Percentiles rank a stretch among this genome's conserved stretches.
These are phyloP conservation scores for Mythimna vitellina DNA, from an alignment of 2,888 invertebrate genomes.

Conservation along the genomic window DNA sequence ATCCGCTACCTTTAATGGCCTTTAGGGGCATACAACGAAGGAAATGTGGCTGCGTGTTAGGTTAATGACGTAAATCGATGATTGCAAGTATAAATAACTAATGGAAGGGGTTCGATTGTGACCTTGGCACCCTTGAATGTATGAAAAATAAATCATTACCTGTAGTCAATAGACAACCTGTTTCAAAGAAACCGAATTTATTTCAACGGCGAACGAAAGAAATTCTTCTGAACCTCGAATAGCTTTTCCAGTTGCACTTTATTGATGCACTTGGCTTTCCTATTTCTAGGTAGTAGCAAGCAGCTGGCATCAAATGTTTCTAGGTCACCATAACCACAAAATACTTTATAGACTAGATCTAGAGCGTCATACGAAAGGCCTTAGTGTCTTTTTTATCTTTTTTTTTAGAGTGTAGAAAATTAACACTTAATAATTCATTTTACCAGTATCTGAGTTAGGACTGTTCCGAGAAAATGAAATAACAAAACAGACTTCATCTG, in stretches of 20 bases:
- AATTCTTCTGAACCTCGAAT: not conserved
- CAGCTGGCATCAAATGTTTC: conserved; percentile 16
- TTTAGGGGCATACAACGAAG: not conserved
- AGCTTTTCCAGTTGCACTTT: not conserved
- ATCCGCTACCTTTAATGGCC: not conserved
- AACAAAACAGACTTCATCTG: conserved; percentile 19
- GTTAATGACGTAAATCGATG: conserved; percentile 28
- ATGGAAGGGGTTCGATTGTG: conserved; percentile 14
- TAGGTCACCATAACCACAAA: conserved; percentile 11
- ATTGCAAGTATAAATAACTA: conserved; percentile 35
- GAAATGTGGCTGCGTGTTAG: not conserved
- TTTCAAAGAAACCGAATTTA: not conserved
- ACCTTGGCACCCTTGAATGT: conserved; percentile 20
- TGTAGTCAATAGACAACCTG: not conserved
- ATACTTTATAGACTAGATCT: not conserved
- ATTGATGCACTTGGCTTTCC: conserved; percentile 1
- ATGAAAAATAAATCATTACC: conserved; percentile 22
- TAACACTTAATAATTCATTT: not conserved
- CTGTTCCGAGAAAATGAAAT: not conserved
- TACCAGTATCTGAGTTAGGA: not conserved
- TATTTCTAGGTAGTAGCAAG: not conserved
- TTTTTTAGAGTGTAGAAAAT: not conserved
- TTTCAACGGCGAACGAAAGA: not conserved
- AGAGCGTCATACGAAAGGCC: not conserved
- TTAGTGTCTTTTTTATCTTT: conserved; percentile 4